A percentile compares a stretch with the other conserved stretches of the same genome.
Conservation (phyloP, 2,888 invertebrate genomes). For the Punctoribates punctum region DNA sequence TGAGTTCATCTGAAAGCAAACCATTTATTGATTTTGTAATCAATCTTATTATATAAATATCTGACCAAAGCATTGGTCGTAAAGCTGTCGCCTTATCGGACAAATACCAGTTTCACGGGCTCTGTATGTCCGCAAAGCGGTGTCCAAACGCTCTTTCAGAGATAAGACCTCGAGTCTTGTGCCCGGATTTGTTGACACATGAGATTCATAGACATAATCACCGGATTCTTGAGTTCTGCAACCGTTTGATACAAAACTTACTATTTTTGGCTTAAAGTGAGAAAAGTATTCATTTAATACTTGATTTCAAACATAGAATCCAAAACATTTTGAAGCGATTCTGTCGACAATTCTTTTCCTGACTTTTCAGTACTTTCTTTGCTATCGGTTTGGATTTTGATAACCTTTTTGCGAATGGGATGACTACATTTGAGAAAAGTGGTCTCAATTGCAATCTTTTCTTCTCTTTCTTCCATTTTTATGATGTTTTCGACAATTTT, state of each 20-base stretch:
- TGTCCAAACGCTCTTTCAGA: constrained; percentile 91
- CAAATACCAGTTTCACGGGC: constrained; percentile 96
- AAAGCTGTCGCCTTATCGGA: constrained; percentile 84
- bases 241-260: neutral
- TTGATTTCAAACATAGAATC: constrained; percentile 25
- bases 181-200: constrained; percentile 89
- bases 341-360: neutral
- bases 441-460: neutral
- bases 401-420: neutral
- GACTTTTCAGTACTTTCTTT: neutral
- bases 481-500: neutral
- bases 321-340: neutral
- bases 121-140: constrained; percentile 80
- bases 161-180: constrained; percentile 93
- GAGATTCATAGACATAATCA: constrained; percentile 28
- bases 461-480: neutral
- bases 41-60: neutral
- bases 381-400: neutral
- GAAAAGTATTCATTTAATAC: neutral
- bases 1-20: constrained; percentile 67
- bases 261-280: neutral
- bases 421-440: constrained; percentile 28
- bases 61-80: constrained; percentile 88
- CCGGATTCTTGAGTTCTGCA: neutral
- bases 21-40: constrained; percentile 4